Conservation (phyloP, 2,113 vertebrate species). For the Atherinomorus stipes region DNA sequence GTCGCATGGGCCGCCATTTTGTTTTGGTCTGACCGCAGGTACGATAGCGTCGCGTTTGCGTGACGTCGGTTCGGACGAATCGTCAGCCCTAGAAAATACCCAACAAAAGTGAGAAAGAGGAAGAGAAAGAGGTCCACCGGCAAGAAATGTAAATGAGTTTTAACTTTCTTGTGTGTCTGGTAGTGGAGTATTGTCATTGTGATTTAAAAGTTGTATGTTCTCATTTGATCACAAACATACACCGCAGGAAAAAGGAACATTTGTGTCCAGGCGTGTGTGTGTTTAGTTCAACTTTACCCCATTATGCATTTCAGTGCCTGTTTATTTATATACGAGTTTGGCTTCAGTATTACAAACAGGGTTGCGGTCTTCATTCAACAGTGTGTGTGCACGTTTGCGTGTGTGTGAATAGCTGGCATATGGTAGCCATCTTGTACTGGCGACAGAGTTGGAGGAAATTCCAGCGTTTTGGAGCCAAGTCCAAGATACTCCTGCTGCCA, state of each 20-base stretch:
- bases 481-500: constrained; percentile 61
- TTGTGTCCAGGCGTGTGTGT: background rate
- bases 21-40: no score
- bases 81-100: no score
- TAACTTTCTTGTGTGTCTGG: background rate
- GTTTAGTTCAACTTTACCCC: constrained; percentile 34
- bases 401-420: constrained; percentile 76
- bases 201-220: background rate
- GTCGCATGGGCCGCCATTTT: no score
- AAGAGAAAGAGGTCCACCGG: background rate
- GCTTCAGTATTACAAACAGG: constrained; percentile 52
- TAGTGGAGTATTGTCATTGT: background rate
- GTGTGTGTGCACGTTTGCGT: constrained; percentile 42
- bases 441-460: constrained; percentile 75
- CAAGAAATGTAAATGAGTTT: background rate
- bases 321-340: constrained; percentile 65
- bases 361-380: constrained; percentile 55
- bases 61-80: no score
- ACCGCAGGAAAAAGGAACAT: background rate
- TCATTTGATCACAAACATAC: background rate
- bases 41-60: no score
- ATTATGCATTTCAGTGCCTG: constrained; percentile 51
- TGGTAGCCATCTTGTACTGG: constrained; percentile 78
- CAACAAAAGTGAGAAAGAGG: background rate
- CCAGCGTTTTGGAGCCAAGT: constrained; percentile 59